These are phyloP conservation scores for Antheraea yamamai DNA, from an alignment of 2,888 invertebrate genomes.

Conservation along the genomic window DNA sequence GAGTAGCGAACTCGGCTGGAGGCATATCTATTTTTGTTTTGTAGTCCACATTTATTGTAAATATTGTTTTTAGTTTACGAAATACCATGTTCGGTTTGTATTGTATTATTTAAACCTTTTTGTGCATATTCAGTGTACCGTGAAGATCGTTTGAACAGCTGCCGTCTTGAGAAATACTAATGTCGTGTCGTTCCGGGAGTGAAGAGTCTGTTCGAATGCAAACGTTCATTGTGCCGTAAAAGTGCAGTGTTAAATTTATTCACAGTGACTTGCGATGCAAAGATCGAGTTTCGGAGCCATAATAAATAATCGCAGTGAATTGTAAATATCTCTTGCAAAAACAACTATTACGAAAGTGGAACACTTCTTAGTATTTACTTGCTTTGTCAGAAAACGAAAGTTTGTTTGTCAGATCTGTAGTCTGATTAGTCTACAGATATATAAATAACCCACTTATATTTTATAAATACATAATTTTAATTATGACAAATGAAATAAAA, in stretches of 20 bases:
- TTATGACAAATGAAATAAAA: not conserved
- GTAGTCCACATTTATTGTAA: constrained; percentile 71
- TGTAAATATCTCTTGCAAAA: not conserved
- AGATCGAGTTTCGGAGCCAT: constrained; percentile 25
- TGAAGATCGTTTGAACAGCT: constrained; percentile 35
- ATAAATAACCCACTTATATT: not conserved
- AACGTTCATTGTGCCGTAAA: constrained; percentile 44
- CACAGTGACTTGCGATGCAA: constrained; percentile 23
- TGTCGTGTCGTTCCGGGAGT: constrained; percentile 41
- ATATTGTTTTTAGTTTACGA: constrained; percentile 73
- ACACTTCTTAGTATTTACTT: not conserved
- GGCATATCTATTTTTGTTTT: constrained; percentile 72
- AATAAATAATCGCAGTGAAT: constrained; percentile 12
- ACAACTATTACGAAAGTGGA: not conserved
- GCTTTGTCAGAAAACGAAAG: constrained; percentile 6
- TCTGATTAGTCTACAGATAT: not conserved
- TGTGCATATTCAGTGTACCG: constrained; percentile 40
- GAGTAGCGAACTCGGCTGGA: constrained; percentile 33
- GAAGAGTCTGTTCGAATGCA: constrained; percentile 47
- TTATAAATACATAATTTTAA: not conserved
- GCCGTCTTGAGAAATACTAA: constrained; percentile 44
- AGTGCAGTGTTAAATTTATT: constrained; percentile 51
- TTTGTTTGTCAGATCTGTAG: not conserved
- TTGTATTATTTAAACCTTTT: constrained; percentile 46
- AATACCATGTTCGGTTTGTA: constrained; percentile 52